These are phyloP conservation scores for Oryzias curvinotus DNA, from an alignment of 2,113 vertebrate species.

Conservation along the genomic window DNA sequence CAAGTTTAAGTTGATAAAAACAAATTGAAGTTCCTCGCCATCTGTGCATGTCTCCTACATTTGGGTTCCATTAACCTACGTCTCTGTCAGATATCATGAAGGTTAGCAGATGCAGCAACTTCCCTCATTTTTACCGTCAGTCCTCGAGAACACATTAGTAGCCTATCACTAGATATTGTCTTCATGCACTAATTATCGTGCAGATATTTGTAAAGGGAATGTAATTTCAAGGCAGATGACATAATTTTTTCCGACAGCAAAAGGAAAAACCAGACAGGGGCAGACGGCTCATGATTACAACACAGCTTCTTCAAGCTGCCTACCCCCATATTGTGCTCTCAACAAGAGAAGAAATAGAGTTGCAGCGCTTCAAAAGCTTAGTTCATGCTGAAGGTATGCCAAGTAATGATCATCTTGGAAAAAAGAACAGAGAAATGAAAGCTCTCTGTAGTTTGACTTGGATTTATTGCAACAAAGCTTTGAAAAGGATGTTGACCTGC, in stretches of 20 bases:
- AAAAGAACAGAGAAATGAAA: conserved; percentile 44
- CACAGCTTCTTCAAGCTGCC: conserved; percentile 38
- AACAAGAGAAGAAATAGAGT: conserved; percentile 16
- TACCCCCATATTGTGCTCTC: conserved; percentile 11
- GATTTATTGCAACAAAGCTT: conserved; percentile 51
- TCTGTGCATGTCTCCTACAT: no score
- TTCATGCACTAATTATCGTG: no score
- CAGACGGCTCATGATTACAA: conserved; percentile 46
- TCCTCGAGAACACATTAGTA: no score
- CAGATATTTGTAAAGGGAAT: not conserved
- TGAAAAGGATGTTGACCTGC: conserved; percentile 54
- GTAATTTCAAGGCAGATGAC: conserved; percentile 16
- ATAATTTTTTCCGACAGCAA: conserved; percentile 25
- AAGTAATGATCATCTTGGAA: conserved; percentile 24
- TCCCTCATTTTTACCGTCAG: no score
- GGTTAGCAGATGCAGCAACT: no score
- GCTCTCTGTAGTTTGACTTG: conserved; percentile 49
- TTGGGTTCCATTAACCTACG: no score
- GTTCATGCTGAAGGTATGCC: not conserved
- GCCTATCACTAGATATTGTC: no score
- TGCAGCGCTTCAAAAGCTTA: conserved; percentile 21
- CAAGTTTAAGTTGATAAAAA: no score
- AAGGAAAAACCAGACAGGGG: conserved; percentile 35
- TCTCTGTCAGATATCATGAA: no score
- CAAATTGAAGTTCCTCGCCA: no score